A percentile compares a stretch with the other conserved stretches of the same genome.
Evolutionary conservation across 2,888 invertebrate genomes (phyloP).

Genomic region (Gymnoscelis rufifasciata): DNA sequence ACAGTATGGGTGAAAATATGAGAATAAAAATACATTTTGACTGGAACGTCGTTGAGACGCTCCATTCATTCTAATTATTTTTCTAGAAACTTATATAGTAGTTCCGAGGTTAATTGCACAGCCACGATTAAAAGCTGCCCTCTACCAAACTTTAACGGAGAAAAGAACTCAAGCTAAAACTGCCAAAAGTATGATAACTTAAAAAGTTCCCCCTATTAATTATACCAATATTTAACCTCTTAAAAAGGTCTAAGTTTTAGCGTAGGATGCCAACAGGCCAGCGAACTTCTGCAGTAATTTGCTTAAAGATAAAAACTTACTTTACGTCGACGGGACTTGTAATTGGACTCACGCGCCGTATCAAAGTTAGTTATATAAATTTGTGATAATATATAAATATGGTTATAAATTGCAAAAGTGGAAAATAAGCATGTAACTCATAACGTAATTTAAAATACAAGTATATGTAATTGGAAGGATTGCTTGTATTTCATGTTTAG

Average conservation of each 20-base stretch:
- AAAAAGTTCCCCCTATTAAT: slow-evolving; percentile 22
- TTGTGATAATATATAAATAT: neutral
- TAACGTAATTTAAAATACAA: too few species aligned
- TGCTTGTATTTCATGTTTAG: too few species aligned
- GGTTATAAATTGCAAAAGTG: neutral
- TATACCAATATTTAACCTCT: slow-evolving; percentile 31
- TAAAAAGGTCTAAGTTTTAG: slow-evolving; percentile 29
- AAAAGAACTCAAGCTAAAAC: neutral
- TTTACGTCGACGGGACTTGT: slow-evolving; percentile 22
- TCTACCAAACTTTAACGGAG: neutral
- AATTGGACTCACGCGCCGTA: slow-evolving; percentile 7
- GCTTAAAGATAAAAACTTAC: slow-evolving; percentile 39
- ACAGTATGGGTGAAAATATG: too few species aligned
- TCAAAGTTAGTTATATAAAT: too few species aligned
- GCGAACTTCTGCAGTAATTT: slow-evolving; percentile 42
- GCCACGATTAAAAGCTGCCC: neutral
- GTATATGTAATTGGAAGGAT: too few species aligned
- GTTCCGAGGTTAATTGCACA: neutral
- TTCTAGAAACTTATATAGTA: too few species aligned
- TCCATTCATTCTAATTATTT: too few species aligned
- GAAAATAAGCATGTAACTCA: too few species aligned
- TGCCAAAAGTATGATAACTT: slow-evolving; percentile 13
- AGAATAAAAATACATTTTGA: too few species aligned
- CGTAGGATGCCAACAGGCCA: slow-evolving; percentile 23
- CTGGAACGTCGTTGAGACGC: too few species aligned